A percentile compares a stretch with the other conserved stretches of the same genome.
Conservation (phyloP, 2,113 vertebrate species). For the Python bivittatus region DNA sequence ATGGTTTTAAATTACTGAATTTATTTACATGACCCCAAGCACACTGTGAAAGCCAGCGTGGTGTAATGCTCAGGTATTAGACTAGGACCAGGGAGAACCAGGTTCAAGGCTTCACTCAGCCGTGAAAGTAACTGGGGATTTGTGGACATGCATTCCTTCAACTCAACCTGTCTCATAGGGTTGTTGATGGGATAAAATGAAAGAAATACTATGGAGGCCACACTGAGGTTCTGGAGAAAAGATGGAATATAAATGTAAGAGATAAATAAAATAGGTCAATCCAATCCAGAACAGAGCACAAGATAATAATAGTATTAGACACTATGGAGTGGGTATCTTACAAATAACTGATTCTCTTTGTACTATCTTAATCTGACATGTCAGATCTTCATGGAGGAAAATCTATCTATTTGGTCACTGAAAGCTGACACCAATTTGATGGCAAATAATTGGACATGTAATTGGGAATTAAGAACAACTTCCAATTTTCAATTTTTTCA, state of each 20-base stretch:
- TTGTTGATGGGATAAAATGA: not conserved
- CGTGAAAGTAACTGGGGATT: not conserved
- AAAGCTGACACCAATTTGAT: not conserved
- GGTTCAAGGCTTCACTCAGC: not conserved
- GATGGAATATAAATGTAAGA: not conserved
- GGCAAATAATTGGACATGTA: not conserved
- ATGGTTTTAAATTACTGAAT: too few species aligned
- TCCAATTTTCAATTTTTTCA: not conserved
- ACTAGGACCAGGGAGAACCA: not conserved
- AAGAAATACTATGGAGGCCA: not conserved
- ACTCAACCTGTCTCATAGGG: not conserved
- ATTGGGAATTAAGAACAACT: not conserved
- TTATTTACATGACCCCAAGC: not conserved
- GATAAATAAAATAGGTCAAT: not conserved
- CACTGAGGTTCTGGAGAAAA: not conserved
- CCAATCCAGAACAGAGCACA: not conserved
- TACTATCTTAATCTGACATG: not conserved
- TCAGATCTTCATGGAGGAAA: not conserved
- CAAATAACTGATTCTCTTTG: not conserved
- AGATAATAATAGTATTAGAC: not conserved
- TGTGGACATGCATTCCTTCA: not conserved
- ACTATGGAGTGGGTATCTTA: not conserved
- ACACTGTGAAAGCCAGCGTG: not conserved
- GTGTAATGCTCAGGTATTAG: not conserved
- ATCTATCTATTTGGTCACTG: not conserved